Base-by-base conservation (phyloP, 1,140 invertebrate genomes). In the Muscidifurax raptorellus region DNA sequence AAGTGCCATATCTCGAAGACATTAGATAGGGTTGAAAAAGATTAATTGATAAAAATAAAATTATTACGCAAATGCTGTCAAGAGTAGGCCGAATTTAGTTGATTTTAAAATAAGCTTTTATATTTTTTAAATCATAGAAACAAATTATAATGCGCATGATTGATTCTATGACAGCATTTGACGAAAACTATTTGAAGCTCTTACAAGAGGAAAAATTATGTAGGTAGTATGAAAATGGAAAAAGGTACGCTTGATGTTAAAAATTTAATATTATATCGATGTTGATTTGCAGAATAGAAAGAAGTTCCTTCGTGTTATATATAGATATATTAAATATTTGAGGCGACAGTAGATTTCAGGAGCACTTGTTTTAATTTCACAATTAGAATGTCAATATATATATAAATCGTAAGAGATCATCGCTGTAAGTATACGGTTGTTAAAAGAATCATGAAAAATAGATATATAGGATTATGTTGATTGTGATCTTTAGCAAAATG, bases 1-100 rank as follows among this genome's bases (percentile, higher is more conserved):
- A 67, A 83, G 76, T 83, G 66, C 82, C 82, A 78, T 83, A 36
- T 25, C 3, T 71, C 18, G 27, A 12, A 83, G 40, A 78, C 40
- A 77, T 72, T 83, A 83, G 75, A 71, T 69, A 83, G 64, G 3
- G 13, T 18, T n/a, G 18, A 40, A n/a, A 40, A 36, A 74, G 6
- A 22, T 36, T 36, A 5, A 36, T 40, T 32, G 32, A 7, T 22
- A 74, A 74, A 74, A 10, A 72, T 72, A 72, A 40, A 74, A 40
- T 40, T 9, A 10, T 40, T 40, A 1, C 12, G 52, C 52, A 3
- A 59, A 59, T 59, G 18, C 52, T 59, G 52, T 59, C 22, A 59
- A 59, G 15, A 22, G n/a, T 6, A 59, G 5, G 2, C 52, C n/a
- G 22, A 59, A 0, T 59, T 59, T 22, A 22, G 18, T 18, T 59